Evolutionary conservation across 2,797 vertebrate species (phyloP).

Genomic region (Myiothlypis chrysogaster): DNA sequence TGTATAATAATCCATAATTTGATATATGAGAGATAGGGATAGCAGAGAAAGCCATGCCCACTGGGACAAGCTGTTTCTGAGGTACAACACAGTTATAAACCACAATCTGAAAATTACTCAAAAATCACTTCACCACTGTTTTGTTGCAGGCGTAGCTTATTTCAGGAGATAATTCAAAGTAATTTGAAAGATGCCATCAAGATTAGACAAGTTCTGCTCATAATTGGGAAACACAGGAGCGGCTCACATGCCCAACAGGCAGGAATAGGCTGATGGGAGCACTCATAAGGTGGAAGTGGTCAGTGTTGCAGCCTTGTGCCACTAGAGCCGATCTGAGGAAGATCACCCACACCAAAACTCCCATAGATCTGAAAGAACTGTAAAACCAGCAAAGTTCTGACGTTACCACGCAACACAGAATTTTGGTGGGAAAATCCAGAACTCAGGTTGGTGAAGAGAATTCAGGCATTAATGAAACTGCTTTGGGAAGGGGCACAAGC

Average conservation of each 20-base stretch:
- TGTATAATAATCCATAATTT: conserved; percentile 11
- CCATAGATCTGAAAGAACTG: background rate
- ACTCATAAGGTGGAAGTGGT: background rate
- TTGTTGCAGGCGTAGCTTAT: background rate
- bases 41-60: background rate
- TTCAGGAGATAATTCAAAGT: background rate
- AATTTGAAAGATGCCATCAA: background rate
- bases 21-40: background rate
- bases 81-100: background rate
- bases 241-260: accelerated
- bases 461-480: background rate
- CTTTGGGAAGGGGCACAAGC: background rate
- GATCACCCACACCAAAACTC: background rate
- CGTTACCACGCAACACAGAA: accelerated
- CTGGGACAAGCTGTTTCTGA: background rate
- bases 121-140: background rate
- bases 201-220: background rate
- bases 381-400: background rate
- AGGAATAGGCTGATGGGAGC: background rate
- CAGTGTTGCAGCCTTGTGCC: background rate
- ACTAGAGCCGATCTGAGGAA: background rate
- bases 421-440: background rate
- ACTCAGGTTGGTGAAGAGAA: background rate
- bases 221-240: background rate
- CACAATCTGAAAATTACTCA: background rate